Percentiles rank a stretch among this genome's conserved stretches.
phyloP scores from a whole-genome alignment of 2,797 vertebrate species.

The Knipowitschia caucasica region DNA sequence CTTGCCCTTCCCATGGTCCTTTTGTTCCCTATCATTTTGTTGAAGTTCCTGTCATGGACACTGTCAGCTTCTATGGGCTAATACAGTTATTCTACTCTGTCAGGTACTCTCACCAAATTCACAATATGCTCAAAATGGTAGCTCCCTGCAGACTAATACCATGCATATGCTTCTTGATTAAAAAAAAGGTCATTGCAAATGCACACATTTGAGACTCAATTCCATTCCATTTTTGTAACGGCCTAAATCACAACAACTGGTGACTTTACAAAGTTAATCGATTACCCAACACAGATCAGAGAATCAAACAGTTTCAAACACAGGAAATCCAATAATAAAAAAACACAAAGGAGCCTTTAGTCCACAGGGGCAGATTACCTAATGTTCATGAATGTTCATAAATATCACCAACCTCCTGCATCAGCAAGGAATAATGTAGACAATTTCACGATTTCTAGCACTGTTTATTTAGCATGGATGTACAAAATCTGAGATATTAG shows the following conservation, averaged over 20 bases:
- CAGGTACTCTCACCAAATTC: conserved; percentile 16
- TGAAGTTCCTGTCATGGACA: conserved; percentile 65
- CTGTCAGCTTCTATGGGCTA: conserved; percentile 53
- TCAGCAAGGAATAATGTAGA: no score
- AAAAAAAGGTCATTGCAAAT: conserved; percentile 46
- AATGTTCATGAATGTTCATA: no score
- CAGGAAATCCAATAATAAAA: no score
- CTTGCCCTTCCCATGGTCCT: conserved; percentile 75
- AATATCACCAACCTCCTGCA: no score
- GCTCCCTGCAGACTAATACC: conserved; percentile 28
- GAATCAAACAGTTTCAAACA: no score
- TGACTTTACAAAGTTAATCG: no score
- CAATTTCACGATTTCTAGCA: conserved; percentile 52
- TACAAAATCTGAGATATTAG: conserved; percentile 13
- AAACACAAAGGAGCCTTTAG: no score
- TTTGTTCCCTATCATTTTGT: conserved; percentile 64
- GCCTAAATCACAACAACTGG: no score
- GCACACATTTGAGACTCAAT: no score
- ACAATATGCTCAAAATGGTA: conserved; percentile 20
- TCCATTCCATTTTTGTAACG: no score
- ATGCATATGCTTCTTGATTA: conserved; percentile 51
- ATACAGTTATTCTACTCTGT: conserved; percentile 24
- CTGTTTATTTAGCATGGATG: conserved; percentile 37
- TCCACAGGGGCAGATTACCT: no score
- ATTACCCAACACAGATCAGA: no score